Base-by-base conservation (phyloP, 2,113 vertebrate genomes). In the Grantiella picta region DNA sequence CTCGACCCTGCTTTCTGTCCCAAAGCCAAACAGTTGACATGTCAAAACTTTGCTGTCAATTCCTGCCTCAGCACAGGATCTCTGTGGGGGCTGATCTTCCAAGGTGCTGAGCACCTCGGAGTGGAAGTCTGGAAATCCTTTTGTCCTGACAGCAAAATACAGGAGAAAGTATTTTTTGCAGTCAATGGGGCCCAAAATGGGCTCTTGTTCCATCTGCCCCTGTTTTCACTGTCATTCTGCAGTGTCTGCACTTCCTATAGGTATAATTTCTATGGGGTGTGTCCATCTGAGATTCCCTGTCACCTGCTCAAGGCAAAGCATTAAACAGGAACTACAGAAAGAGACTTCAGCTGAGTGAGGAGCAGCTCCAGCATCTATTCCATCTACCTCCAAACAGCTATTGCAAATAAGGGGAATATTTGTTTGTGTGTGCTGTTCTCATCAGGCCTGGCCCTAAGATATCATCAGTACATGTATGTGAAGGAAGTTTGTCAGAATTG, bases 1-100 rank as follows among this genome's bases (percentile, higher is more conserved):
- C 59, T 86, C 3, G 1, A 92, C 85, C 90, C 87, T 90, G 93
- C 85, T 95, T 95, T 91, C 80, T 97, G 85, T 96, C 82, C 91
- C 87, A 88, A 89, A 92, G 70, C 45, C 68, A 71, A 95, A 54
- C 15, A 65, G 45, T 6, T 90, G 82, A 92, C 88, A 95, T 0
- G 20, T 89, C 86, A 86, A 89, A 83, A 89, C 24, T n/a, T 57
- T 57, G 53, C 57, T 90, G 68, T 72, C 92, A 88, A 2, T 15
- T 64, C 44, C 49, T 78, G 75, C 36, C 33, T 25, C 52, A 28
- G 68, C 45, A 49, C 59, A 60, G 53, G 53, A 11, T 69, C 68
- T 90, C 82, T 6, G 2, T 3, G 18, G 49, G 27, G 35, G 10
- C 36, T 1, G 2, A 45, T 70, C 40, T 76, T 86, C 42, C 64